These are phyloP conservation scores for Strix aluco DNA, from an alignment of 2,113 vertebrate species.

Conservation along the genomic window DNA sequence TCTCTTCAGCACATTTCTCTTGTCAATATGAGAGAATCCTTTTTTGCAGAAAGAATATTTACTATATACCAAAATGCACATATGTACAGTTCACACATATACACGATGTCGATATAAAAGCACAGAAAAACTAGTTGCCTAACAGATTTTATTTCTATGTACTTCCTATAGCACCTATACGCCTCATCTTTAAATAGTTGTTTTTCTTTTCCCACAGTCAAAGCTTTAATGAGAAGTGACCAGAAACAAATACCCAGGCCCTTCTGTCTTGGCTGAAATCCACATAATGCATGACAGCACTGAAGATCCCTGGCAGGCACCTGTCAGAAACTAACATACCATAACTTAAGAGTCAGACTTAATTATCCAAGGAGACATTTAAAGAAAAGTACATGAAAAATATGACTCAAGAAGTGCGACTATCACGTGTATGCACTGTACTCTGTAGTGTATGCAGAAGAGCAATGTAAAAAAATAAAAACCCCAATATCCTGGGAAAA, in stretches of 20 bases:
- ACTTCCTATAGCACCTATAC: constrained; percentile 9
- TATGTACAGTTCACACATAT: not conserved
- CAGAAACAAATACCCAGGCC: constrained; percentile 60
- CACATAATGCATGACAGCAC: constrained; percentile 73
- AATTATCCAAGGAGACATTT: constrained; percentile 75
- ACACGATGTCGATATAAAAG: not conserved
- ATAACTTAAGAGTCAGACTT: constrained; percentile 72
- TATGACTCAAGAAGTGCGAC: constrained; percentile 52
- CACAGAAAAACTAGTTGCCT: constrained; percentile 6
- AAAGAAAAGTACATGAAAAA: constrained; percentile 74
- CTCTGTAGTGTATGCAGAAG: not conserved
- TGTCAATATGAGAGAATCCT: not conserved
- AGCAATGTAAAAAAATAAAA: not conserved
- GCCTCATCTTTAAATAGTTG: constrained; percentile 41
- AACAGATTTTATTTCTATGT: constrained; percentile 42
- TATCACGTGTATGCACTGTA: not conserved
- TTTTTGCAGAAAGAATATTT: not conserved
- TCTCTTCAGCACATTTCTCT: not conserved
- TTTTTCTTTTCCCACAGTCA: constrained; percentile 53
- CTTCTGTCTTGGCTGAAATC: constrained; percentile 74
- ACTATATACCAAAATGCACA: not conserved
- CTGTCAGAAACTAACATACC: constrained; percentile 74
- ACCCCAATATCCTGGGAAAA: not conserved
- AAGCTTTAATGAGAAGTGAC: constrained; percentile 75
- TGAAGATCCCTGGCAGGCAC: constrained; percentile 75